These are phyloP conservation scores for Drosophila barbarae DNA, from an alignment of 2,888 invertebrate species.

Conservation along the genomic window DNA sequence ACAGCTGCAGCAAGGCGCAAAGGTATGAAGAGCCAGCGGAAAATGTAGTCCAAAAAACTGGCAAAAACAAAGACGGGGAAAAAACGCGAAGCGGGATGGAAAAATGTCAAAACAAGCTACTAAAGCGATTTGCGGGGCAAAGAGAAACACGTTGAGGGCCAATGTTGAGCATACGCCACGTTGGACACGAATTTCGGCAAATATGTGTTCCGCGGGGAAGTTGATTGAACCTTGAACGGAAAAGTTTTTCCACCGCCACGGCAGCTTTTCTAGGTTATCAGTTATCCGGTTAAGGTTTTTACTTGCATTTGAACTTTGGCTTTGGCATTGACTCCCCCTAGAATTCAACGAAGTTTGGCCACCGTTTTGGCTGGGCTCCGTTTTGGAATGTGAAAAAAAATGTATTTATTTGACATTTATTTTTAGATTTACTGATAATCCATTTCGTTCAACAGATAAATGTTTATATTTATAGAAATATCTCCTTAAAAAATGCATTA, in stretches of 20 bases:
- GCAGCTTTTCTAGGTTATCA: slow-evolving; percentile 36
- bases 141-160: slow-evolving; percentile 25
- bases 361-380: neutral
- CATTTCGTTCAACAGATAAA: neutral
- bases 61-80: slow-evolving; percentile 7
- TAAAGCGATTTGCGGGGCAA: slow-evolving; percentile 28
- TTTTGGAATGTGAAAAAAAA: neutral
- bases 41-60: slow-evolving; percentile 21
- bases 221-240: slow-evolving; percentile 40
- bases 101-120: slow-evolving; percentile 41
- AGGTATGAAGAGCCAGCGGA: slow-evolving; percentile 35
- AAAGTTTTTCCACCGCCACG: slow-evolving; percentile 15
- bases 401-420: neutral
- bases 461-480: neutral
- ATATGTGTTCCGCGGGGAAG: slow-evolving; percentile 19
- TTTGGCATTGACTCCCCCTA: slow-evolving; percentile 11
- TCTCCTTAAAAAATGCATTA: too few species aligned
- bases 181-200: slow-evolving; percentile 30
- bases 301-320: slow-evolving; percentile 30
- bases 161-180: slow-evolving; percentile 53
- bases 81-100: slow-evolving; percentile 5
- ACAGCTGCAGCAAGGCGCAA: slow-evolving; percentile 29
- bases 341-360: slow-evolving; percentile 5
- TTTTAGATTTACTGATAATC: neutral
- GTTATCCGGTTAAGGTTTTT: slow-evolving; percentile 19